These are phyloP conservation scores for Chrosomus eos DNA, from an alignment of 2,797 vertebrate species.

Conservation along the genomic window DNA sequence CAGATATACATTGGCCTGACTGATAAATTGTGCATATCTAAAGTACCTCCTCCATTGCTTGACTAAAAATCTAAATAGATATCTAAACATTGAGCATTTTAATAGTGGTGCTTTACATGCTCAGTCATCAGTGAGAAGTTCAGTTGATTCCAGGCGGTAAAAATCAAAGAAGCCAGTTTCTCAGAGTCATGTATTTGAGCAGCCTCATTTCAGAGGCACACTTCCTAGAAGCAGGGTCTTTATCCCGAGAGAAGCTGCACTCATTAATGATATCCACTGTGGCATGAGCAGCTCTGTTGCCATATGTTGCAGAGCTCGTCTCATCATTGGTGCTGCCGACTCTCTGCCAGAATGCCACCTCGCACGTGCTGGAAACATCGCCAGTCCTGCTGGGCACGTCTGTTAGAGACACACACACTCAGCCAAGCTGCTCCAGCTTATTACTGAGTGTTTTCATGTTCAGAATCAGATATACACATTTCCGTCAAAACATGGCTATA, in stretches of 20 bases:
- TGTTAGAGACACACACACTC: constrained; percentile 58
- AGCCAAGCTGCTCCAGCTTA: constrained; percentile 35
- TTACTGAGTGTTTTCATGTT: constrained; percentile 16
- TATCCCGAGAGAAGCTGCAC: constrained; percentile 69
- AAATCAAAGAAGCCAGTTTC: constrained; percentile 25
- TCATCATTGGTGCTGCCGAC: constrained; percentile 70
- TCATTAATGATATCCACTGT: constrained; percentile 75
- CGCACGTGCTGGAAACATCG: constrained; percentile 73
- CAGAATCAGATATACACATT: constrained; percentile 11
- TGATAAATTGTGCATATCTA: neutral
- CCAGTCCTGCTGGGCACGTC: constrained; percentile 62
- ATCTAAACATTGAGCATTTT: neutral
- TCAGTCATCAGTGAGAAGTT: constrained; percentile 14
- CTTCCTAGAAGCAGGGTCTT: constrained; percentile 64
- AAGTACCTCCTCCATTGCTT: neutral
- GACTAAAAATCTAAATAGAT: neutral
- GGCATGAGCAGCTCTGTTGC: constrained; percentile 71
- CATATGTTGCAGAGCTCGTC: constrained; percentile 75
- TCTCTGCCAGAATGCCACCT: constrained; percentile 70
- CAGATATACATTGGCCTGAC: neutral
- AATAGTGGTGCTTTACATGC: constrained; percentile 14
- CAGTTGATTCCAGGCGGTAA: neutral
- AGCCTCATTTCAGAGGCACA: constrained; percentile 40
- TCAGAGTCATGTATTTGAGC: constrained; percentile 15
- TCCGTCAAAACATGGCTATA: neutral